Evolutionary conservation across 2,888 invertebrate species (phyloP).

Genomic region (Fragum whitleyi): DNA sequence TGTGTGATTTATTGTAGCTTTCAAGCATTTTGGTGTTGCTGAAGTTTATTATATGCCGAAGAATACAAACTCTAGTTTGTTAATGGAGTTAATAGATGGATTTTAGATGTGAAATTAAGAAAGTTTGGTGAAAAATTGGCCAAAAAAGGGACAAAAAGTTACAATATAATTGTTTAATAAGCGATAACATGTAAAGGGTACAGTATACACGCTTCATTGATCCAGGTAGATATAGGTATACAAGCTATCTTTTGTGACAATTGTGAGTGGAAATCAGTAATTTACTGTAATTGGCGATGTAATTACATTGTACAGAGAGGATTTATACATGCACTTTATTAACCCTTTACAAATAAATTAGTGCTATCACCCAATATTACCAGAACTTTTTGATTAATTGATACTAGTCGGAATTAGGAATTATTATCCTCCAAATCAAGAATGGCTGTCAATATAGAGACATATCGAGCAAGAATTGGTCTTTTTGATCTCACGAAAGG

Average conservation of each 20-base stretch:
- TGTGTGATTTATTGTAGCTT: background rate
- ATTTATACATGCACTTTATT: too few relatives aligned
- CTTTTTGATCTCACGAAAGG: background rate
- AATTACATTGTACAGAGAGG: background rate
- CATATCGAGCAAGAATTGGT: background rate
- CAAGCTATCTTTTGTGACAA: background rate
- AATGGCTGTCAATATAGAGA: background rate
- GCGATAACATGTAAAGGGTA: too few relatives aligned
- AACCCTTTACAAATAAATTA: too few relatives aligned
- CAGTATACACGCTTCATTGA: background rate
- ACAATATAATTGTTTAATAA: too few relatives aligned
- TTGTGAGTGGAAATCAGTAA: background rate
- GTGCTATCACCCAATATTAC: too few relatives aligned
- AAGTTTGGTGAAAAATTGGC: background rate
- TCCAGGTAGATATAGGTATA: background rate
- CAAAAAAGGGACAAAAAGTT: background rate
- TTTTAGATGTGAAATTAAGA: background rate
- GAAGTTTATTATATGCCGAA: too few relatives aligned
- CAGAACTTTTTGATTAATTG: too few relatives aligned
- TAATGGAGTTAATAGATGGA: background rate
- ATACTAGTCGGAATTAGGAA: too few relatives aligned
- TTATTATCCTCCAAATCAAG: background rate
- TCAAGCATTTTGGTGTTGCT: background rate
- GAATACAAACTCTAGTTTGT: background rate
- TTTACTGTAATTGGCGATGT: background rate